Evolutionary conservation across 2,797 vertebrate genomes (phyloP).

Genomic region (Amazona finschi): DNA sequence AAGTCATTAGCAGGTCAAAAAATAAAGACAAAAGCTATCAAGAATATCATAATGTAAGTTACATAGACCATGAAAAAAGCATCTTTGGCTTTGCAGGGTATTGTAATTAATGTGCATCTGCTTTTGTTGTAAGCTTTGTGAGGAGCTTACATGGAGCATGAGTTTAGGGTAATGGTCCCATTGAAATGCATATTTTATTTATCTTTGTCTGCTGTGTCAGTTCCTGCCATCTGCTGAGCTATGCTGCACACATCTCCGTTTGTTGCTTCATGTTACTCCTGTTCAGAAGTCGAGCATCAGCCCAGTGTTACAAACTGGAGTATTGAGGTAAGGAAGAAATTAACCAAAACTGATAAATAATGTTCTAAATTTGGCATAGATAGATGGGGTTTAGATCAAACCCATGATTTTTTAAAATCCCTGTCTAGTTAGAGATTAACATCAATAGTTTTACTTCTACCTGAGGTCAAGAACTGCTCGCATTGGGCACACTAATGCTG

Average conservation of each 20-base stretch:
- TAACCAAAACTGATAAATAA: not conserved
- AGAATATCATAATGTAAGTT: not conserved
- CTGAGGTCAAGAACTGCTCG: not conserved
- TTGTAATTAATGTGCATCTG: not conserved
- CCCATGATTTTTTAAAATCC: not conserved
- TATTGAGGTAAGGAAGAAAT: not conserved
- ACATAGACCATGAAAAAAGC: not conserved
- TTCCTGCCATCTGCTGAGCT: not conserved
- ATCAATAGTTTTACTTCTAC: not conserved
- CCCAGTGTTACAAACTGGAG: not conserved
- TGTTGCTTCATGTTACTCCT: not conserved
- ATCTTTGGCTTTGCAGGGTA: not conserved
- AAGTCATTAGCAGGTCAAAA: not conserved
- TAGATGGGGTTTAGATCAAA: not conserved
- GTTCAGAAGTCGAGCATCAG: not conserved
- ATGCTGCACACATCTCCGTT: not conserved
- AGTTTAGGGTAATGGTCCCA: not conserved
- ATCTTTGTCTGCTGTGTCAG: not conserved
- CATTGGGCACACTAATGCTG: not conserved
- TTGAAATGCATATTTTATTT: not conserved
- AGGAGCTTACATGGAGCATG: not conserved
- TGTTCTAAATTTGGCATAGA: not conserved
- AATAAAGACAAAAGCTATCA: not conserved
- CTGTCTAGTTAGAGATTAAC: not conserved
- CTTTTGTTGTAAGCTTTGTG: not conserved